Evolutionary conservation across 1,140 invertebrate genomes (phyloP).

Genomic region (Triops longicaudatus): DNA sequence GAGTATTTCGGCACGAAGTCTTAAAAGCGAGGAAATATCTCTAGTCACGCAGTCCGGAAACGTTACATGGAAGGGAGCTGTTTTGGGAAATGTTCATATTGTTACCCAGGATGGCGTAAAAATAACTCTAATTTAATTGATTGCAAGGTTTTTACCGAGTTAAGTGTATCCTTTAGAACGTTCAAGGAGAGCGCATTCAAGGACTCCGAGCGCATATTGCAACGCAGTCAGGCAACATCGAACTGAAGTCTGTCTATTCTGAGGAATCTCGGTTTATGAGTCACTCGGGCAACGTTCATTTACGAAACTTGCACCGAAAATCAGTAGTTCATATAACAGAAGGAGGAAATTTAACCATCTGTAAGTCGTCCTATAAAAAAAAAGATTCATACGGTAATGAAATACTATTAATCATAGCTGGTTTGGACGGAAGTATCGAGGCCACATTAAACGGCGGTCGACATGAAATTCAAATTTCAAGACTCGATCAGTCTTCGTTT

Average conservation of each 20-base stretch:
- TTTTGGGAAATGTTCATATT: background rate
- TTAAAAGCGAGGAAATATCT: background rate
- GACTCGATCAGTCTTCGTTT: background rate
- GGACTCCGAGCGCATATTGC: slow-evolving; percentile 4
- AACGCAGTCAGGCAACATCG: background rate
- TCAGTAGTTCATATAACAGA: background rate
- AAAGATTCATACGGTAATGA: no score
- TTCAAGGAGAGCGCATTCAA: slow-evolving; percentile 9
- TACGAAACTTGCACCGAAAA: background rate
- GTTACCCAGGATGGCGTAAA: background rate
- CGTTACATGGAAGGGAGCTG: background rate
- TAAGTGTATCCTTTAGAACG: background rate
- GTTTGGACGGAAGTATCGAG: background rate
- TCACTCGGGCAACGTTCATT: background rate
- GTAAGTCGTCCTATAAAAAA: background rate
- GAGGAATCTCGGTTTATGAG: slow-evolving; percentile 8
- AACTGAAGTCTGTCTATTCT: background rate
- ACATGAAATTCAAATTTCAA: background rate
- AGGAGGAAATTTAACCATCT: background rate
- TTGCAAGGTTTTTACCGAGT: background rate
- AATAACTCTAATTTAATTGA: background rate
- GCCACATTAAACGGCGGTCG: background rate
- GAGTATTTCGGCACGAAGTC: background rate
- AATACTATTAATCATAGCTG: background rate
- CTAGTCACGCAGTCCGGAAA: slow-evolving; percentile 1